Percentiles rank a stretch among this genome's conserved stretches.
Evolutionary conservation across 2,888 invertebrate species (phyloP).

Genomic region (Carpatolechia fugitivella): DNA sequence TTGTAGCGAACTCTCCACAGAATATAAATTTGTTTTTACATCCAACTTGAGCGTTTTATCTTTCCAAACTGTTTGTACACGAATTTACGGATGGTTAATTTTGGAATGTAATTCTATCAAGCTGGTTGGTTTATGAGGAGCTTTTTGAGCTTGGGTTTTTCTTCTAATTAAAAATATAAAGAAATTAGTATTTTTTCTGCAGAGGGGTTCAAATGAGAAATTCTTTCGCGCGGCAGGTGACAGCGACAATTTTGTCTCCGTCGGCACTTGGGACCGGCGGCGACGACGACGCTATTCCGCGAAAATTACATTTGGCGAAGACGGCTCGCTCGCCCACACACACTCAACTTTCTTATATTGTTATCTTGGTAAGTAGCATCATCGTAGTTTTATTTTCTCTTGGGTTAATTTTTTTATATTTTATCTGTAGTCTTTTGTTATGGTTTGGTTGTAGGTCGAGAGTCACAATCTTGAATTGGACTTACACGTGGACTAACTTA

Average conservation of each 20-base stretch:
- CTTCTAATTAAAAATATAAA: constrained; percentile 9
- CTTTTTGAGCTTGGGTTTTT: background rate
- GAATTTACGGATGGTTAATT: constrained; percentile 11
- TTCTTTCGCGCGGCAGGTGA: constrained; percentile 36
- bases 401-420: no score
- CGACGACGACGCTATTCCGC: background rate
- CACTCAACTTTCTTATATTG: no score
- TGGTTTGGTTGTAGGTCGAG: no score
- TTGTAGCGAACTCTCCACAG: constrained; percentile 20
- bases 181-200: constrained; percentile 19
- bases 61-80: constrained; percentile 10
- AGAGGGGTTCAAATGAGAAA: constrained; percentile 41
- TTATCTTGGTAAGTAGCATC: background rate
- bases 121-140: constrained; percentile 3
- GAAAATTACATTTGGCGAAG: constrained; percentile 7
- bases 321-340: background rate
- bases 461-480: no score
- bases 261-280: background rate
- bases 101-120: constrained; percentile 6
- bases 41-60: constrained; percentile 10
- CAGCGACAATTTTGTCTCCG: constrained; percentile 31
- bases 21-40: constrained; percentile 25
- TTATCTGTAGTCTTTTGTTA: no score
- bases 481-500: no score
- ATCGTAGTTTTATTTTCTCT: no score